Base-by-base conservation (phyloP, 2,113 vertebrate species). In the Nothoprocta pentlandii region DNA sequence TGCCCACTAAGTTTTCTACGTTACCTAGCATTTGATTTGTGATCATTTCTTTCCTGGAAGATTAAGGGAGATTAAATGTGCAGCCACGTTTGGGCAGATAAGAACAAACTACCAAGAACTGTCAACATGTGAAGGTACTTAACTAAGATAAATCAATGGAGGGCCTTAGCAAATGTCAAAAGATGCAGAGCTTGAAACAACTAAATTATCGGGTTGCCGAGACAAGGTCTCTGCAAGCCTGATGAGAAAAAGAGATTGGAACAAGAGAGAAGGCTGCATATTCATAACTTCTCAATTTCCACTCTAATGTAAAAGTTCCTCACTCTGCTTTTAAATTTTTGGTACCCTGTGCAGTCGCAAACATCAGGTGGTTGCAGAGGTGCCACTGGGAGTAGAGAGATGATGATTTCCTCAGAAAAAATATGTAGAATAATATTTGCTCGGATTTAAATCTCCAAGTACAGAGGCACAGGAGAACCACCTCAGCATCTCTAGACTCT, bases 91-190 rank as follows among this genome's bases (percentile, higher is more conserved):
- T 79, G 62, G 86, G 41, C 80, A 95, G 94, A 62, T 81, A 73
- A 89, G 39, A 86, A 79, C 61, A 90, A 96, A 89, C 62, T 25
- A 89, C 89, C 85, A 92, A 58, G 89, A 94, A 14, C 86, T 96
- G 91, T 91, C 89, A 91, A 76, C 20, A 12, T 91, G 64, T 47
- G 87, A 85, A 93, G 69, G 78, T 87, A 82, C 70, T 93, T 95
- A 96, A 91, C 91, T 76, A 77, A 95, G 92, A 84, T 94, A 91
- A 95, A 93, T 93, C 94, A 96, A 94, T 87, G 76, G 30, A 85
- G 67, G 77, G 58, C 78, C 62, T 92, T 39, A 88, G 88, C 44
- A 95, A 96, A 92, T 92, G 84, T 87, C 91, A 91, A 85, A 95
- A 94, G 77, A 87, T 89, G 58, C 69, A 81, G 51, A 76, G 70